Evolutionary conservation across 1,140 invertebrate genomes (phyloP), one percentile per base, ranked within the genome.

Genomic region (Drosophila miranda): DNA sequence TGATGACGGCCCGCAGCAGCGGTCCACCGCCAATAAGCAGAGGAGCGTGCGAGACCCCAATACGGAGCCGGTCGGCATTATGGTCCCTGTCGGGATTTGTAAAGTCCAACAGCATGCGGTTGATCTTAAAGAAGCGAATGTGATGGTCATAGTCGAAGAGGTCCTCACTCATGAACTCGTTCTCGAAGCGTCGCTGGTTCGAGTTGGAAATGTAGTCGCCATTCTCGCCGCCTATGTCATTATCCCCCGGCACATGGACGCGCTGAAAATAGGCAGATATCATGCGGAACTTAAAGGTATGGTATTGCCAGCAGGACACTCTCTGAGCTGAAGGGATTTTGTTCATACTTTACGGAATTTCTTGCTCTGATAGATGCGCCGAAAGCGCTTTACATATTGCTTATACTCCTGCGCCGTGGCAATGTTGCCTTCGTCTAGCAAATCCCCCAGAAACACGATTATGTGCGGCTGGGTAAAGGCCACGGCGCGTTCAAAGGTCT

Each of bases 171-270:
- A 93, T 93, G 90, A 96, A 98, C 59, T 95, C 93, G 78, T 93
- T 93, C 72, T 95, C 93, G 91, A 98, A 99, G 89, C 96, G 93
- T 28, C 93, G 92, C 19, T 96, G 90, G 92, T 97, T 97, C 45
- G 94, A 92, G 30, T 92, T 79, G 43, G 94, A 95, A 42, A 98
- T 94, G 61, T 93, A 92, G 90, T 97, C 90, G n/a, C 89, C 96
- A 81, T 93, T 94, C 91, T 99, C 97, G 23, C 97, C 97, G 21
- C 97, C 98, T 75, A 99, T 97, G 89, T 99, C 97, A 92, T 99
- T 99, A 90, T 99, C 98, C 16, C 98, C 98, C 41, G 97, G 96
- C 63, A 98, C 91, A 92, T 95, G 97, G 58, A 98, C 93, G 91
- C 94, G 94, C 89, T 90, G 87, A 34, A 78, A 78, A 34, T 78